Base-by-base conservation (phyloP, 2,113 vertebrate species). In the Seriola rivoliana region DNA sequence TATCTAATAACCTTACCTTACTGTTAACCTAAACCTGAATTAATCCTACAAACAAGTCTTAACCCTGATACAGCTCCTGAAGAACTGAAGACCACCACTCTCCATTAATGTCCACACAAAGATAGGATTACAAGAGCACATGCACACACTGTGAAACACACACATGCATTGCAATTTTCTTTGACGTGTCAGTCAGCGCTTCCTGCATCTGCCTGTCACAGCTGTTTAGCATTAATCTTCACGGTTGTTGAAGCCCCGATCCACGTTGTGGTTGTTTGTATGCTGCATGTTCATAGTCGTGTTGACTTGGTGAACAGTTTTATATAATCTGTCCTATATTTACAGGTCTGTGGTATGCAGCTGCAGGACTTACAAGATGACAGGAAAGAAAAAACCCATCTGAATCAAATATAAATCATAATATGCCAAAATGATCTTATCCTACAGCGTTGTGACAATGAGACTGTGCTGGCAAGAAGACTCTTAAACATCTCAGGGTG, bases 181-280 rank as follows among this genome's bases (percentile, higher is more conserved):
- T 11, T 42, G 4, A 65, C 44, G 59, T 58, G 32, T 67, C 38
- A 59, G 10, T 6, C 80, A 48, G 5, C 11, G 6, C 4, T 38
- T 48, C 17, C 42, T n/a, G 4, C 32, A 50, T n/a, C 52, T 75
- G 63, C 55, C 54, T 67, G 75, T 79, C 85, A 78, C 63, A 78
- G 19, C 46, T 74, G 52, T 21, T 79, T 36, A 73, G 16, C 50
- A 52, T 19, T 44, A 38, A 29, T 65, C 58, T 78, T 48, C 71
- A 48, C 10, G 14, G 34, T 32, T 52, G 63, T 65, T 11, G 8
- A 60, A 25, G 59, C 5, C 42, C 4, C 44, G 17, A 48, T 80
- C 10, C 21, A 55, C 34, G 29, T 55, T 19, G 62, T 10, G n/a
- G 11, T 73, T 34, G 63, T 25, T 36, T 23, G 48, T 67, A 77